A percentile compares a stretch with the other conserved stretches of the same genome.
phyloP scores from a whole-genome alignment of 2,113 vertebrate genomes.

The Chionodraco myersi region DNA sequence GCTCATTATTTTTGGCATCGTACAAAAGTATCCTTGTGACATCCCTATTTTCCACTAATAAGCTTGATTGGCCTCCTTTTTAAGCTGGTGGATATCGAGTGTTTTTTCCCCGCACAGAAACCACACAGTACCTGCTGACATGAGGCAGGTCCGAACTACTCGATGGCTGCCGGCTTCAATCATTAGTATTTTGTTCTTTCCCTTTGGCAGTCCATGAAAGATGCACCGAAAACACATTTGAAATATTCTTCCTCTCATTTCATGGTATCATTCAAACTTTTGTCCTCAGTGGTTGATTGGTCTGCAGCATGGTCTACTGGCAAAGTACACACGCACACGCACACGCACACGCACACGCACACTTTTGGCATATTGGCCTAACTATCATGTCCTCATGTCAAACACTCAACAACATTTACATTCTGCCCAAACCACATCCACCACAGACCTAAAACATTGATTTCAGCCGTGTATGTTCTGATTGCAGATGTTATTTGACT shows the following conservation, averaged over 20 bases:
- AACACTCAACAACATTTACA: constrained; percentile 34
- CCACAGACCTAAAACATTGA: constrained; percentile 32
- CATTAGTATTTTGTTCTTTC: constrained; percentile 2
- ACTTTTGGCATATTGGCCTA: not conserved
- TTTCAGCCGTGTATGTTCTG: constrained; percentile 25
- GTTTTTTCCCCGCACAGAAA: not conserved
- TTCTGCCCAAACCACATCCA: constrained; percentile 20
- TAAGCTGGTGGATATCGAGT: not conserved
- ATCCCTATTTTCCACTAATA: not conserved
- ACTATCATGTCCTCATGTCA: constrained; percentile 34
- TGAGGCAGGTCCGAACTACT: not conserved
- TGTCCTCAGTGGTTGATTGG: constrained; percentile 35
- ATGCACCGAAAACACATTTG: constrained; percentile 21
- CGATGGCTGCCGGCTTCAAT: constrained; percentile 1
- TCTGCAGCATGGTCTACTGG: constrained; percentile 50
- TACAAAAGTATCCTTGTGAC: not conserved
- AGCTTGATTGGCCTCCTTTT: not conserved
- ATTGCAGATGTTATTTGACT: constrained; percentile 45
- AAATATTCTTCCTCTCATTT: constrained; percentile 32
- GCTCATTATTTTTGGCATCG: too few relatives aligned
- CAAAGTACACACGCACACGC: constrained; percentile 34
- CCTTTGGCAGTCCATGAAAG: constrained; percentile 9
- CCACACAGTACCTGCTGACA: constrained; percentile 13
- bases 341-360: not conserved
- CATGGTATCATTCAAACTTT: constrained; percentile 22